These are phyloP conservation scores for Rhinoraja longicauda DNA, from an alignment of 2,797 vertebrate species.

Conservation along the genomic window DNA sequence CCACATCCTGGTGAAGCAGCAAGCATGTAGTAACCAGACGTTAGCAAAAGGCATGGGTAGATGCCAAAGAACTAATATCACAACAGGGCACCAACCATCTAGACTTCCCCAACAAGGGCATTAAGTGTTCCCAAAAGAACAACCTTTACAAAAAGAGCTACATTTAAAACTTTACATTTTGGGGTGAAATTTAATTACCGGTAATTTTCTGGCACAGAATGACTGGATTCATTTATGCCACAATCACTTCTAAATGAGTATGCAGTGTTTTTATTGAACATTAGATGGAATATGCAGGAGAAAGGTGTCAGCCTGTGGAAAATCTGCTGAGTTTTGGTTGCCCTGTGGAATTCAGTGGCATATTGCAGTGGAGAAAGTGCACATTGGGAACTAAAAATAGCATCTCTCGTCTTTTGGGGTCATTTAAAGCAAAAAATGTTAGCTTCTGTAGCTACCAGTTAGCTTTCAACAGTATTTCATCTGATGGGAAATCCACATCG, in stretches of 20 bases:
- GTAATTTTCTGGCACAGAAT: background rate
- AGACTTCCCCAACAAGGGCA: background rate
- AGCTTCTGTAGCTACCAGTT: background rate
- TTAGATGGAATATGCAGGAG: background rate
- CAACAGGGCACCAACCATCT: background rate
- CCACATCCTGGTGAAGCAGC: background rate
- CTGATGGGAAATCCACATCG: background rate
- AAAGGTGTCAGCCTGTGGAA: background rate
- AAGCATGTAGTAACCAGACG: background rate
- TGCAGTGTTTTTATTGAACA: background rate
- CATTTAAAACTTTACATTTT: background rate
- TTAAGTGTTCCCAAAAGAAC: background rate
- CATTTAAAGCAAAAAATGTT: too few species aligned
- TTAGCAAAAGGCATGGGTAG: background rate
- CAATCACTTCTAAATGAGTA: background rate
- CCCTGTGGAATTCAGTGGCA: background rate
- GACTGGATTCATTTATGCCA: background rate
- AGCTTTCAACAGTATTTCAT: background rate
- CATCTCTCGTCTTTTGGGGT: too few species aligned
- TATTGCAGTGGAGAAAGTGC: too few species aligned
- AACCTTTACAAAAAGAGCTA: background rate
- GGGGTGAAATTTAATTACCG: background rate
- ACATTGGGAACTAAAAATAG: too few species aligned
- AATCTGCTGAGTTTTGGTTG: background rate
- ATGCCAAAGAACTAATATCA: background rate